A percentile compares a stretch with the other conserved stretches of the same genome.
phyloP scores from a whole-genome alignment of 2,888 invertebrate species.

The Drosophila fungiperda region DNA sequence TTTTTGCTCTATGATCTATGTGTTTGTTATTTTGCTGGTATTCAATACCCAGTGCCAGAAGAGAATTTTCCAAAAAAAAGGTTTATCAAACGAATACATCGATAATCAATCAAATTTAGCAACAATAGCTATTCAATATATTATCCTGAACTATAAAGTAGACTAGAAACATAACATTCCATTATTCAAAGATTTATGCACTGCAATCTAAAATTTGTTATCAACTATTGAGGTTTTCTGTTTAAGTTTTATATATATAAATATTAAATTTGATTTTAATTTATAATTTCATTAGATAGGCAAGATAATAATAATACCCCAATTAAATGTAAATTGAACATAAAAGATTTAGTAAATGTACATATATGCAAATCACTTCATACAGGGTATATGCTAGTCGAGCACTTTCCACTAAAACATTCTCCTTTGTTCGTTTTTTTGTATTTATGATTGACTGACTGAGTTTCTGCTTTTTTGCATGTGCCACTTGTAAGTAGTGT shows the following conservation, averaged over 20 bases:
- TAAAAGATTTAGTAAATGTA: neutral
- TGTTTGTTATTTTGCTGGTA: constrained; percentile 50
- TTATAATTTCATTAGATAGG: neutral
- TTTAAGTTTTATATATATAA: neutral
- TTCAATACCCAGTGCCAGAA: constrained; percentile 19
- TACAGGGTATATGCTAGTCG: constrained; percentile 3
- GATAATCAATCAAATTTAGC: neutral
- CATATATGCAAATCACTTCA: neutral
- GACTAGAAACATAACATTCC: no score
- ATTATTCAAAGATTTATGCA: no score
- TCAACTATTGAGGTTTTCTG: neutral
- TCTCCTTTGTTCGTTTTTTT: constrained; percentile 11
- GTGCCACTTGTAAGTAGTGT: constrained; percentile 14
- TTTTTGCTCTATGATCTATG: constrained; percentile 29
- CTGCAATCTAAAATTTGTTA: neutral
- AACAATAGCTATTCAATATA: neutral
- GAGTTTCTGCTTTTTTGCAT: constrained; percentile 41
- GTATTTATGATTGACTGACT: constrained; percentile 15
- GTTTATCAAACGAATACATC: neutral
- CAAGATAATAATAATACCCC: neutral
- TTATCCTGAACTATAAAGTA: neutral
- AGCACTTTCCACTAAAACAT: neutral
- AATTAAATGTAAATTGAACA: neutral
- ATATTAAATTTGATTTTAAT: neutral
- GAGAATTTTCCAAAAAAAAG: no score